These are phyloP conservation scores for Subacronicta megacephala DNA, from an alignment of 2,888 invertebrate species.

Conservation along the genomic window DNA sequence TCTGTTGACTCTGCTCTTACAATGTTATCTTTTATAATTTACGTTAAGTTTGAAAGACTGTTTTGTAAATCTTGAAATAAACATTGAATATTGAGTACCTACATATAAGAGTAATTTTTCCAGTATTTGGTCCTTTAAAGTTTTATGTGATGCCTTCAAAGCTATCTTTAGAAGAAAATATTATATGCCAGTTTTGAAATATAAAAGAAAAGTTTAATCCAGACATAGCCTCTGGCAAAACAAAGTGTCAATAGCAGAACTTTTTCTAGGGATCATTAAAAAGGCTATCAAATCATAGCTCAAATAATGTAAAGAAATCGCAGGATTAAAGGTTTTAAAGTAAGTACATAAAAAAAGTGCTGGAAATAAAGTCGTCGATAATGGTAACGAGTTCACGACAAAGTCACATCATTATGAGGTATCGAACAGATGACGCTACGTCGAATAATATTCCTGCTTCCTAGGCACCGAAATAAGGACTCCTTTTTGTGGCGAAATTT, in stretches of 20 bases:
- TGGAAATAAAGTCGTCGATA: constrained; percentile 67
- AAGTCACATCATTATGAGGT: constrained; percentile 74
- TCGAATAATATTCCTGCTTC: constrained; percentile 44
- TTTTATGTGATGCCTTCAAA: not conserved
- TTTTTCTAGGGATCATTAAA: not conserved
- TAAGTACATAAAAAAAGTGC: constrained; percentile 49
- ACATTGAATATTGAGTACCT: not conserved
- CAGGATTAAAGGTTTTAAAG: constrained; percentile 49
- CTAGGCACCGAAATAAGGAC: constrained; percentile 36
- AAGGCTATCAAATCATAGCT: constrained; percentile 10
- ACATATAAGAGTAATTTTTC: not conserved
- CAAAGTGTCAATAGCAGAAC: not conserved
- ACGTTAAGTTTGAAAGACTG: constrained; percentile 9
- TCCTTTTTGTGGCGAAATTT: constrained; percentile 28
- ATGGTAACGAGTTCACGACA: constrained; percentile 65
- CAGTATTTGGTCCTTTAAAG: not conserved
- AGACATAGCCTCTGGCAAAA: not conserved
- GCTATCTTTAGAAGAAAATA: not conserved
- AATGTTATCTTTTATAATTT: constrained; percentile 35
- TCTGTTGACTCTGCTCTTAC: constrained; percentile 16
- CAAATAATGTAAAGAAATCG: constrained; percentile 17
- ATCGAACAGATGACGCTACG: constrained; percentile 44
- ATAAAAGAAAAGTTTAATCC: not conserved
- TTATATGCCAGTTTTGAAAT: not conserved
- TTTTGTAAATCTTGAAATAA: constrained; percentile 1